Conservation (phyloP, 2,888 invertebrate species). For the Ectemnius continuus region DNA sequence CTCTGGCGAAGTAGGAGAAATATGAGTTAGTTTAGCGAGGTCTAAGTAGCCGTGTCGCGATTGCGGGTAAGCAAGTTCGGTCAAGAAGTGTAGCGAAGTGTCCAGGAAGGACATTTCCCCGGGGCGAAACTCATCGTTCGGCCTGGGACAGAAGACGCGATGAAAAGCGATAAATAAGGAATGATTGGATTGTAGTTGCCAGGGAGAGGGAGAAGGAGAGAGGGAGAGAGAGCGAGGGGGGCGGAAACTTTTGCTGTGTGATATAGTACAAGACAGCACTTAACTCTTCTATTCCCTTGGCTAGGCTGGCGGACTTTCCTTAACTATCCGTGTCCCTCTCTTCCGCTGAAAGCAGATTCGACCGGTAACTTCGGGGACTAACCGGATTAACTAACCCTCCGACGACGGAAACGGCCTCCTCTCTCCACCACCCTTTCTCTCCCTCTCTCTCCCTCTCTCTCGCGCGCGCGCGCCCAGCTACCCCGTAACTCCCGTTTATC, state of each 20-base stretch:
- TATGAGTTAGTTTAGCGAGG: no score
- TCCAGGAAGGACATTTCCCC: slow-evolving; percentile 13
- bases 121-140: slow-evolving; percentile 41
- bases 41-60: slow-evolving; percentile 5
- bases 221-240: neutral
- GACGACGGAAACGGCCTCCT: slow-evolving; percentile 45
- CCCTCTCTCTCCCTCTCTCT: no score
- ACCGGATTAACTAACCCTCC: slow-evolving; percentile 64
- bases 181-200: slow-evolving; percentile 58
- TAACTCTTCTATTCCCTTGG: slow-evolving; percentile 26
- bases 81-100: slow-evolving; percentile 2
- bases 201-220: no score
- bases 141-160: slow-evolving; percentile 38
- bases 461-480: no score
- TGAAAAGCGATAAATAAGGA: slow-evolving; percentile 64
- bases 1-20: no score
- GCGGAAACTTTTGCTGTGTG: slow-evolving; percentile 35
- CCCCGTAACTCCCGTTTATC: slow-evolving; percentile 49
- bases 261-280: slow-evolving; percentile 23
- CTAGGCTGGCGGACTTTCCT: slow-evolving; percentile 37
- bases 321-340: slow-evolving; percentile 46
- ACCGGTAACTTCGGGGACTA: slow-evolving; percentile 64
- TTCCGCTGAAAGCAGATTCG: slow-evolving; percentile 45
- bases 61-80: slow-evolving; percentile 13
- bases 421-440: neutral